Evolutionary conservation across 2,888 invertebrate genomes (phyloP).

Genomic region (Callosobruchus maculatus): DNA sequence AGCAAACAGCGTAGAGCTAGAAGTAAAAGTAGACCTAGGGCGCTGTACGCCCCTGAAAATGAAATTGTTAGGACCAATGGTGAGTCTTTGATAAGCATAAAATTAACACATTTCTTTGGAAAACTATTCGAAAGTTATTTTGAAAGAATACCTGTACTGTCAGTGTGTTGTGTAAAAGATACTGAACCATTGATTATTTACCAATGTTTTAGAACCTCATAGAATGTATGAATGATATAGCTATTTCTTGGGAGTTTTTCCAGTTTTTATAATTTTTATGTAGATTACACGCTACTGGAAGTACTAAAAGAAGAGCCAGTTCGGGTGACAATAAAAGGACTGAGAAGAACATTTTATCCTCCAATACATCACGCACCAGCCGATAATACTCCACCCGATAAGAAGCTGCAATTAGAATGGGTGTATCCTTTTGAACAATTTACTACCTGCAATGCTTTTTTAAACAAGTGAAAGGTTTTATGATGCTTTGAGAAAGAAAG

Average conservation of each 20-base stretch:
- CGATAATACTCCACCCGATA: slow-evolving; percentile 83
- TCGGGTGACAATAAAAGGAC: slow-evolving; percentile 76
- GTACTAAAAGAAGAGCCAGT: slow-evolving; percentile 83
- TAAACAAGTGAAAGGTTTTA: no score
- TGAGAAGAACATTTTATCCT: slow-evolving; percentile 81
- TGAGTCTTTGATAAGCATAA: slow-evolving; percentile 32
- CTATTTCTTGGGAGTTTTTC: no score
- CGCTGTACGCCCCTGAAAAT: slow-evolving; percentile 77
- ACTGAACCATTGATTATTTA: no score
- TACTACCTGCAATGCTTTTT: no score
- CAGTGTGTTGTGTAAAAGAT: no score
- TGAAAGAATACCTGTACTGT: no score
- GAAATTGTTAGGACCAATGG: slow-evolving; percentile 77
- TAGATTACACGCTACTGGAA: slow-evolving; percentile 79
- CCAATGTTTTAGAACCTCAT: no score
- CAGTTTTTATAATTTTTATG: slow-evolving; percentile 8
- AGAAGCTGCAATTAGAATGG: slow-evolving; percentile 88
- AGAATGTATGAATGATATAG: no score
- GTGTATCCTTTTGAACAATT: slow-evolving; percentile 90
- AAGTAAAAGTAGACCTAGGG: slow-evolving; percentile 82
- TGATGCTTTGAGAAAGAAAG: no score
- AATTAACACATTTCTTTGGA: no score
- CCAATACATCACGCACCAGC: slow-evolving; percentile 81
- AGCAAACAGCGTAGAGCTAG: slow-evolving; percentile 63
- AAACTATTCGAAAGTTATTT: no score